phyloP scores from a whole-genome alignment of 2,113 vertebrate genomes.

The Xiphias gladius region DNA sequence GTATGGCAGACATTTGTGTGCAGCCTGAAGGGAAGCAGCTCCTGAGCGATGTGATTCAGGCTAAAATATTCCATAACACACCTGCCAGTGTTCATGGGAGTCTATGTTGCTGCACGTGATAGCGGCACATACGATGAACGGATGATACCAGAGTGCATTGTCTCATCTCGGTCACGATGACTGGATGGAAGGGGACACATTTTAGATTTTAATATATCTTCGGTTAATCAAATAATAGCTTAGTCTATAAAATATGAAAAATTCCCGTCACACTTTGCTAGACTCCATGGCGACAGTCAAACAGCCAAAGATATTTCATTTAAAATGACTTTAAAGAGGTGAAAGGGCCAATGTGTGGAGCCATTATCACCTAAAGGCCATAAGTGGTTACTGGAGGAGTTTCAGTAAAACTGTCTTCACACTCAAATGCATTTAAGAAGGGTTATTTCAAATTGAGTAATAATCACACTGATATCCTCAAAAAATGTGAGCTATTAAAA shows the following conservation, averaged over 20 bases:
- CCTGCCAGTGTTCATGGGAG: not conserved
- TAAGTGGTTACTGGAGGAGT: not conserved
- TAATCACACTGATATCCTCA: not conserved
- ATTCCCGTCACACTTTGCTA: too few species aligned
- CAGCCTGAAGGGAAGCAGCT: constrained; percentile 16
- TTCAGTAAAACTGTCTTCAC: not conserved
- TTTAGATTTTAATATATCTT: constrained; percentile 3
- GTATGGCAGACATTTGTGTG: not conserved
- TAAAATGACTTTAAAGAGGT: not conserved
- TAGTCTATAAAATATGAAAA: not conserved
- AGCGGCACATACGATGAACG: not conserved
- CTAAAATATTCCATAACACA: not conserved
- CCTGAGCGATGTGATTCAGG: constrained; percentile 4
- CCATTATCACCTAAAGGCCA: too few species aligned
- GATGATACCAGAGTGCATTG: not conserved
- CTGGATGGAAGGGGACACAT: not conserved
- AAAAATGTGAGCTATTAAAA: not conserved
- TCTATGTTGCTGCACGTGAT: not conserved
- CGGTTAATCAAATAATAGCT: not conserved
- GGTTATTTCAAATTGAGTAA: not conserved
- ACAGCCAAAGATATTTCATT: not conserved
- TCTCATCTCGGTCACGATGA: not conserved
- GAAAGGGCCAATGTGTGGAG: too few species aligned
- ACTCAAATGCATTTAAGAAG: too few species aligned
- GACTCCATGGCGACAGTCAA: too few species aligned